phyloP scores from a whole-genome alignment of 2,888 invertebrate genomes.

The Drosophila incognita region DNA sequence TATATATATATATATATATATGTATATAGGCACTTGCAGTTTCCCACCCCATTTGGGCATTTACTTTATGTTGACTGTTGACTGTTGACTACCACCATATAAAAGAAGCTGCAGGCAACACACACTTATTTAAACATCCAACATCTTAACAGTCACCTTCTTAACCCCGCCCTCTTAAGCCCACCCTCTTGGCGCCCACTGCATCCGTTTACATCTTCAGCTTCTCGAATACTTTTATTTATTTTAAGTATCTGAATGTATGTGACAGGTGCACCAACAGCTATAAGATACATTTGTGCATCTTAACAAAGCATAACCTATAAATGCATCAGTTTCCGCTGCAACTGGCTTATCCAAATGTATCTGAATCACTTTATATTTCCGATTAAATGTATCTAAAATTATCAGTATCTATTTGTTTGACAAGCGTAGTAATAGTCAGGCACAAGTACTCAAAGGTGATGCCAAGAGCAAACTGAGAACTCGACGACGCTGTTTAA shows the following conservation, averaged over 20 bases:
- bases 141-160: not conserved
- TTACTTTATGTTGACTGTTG: not conserved
- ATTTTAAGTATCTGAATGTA: not conserved
- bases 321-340: too few relatives aligned
- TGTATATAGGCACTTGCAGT: conserved; percentile 30
- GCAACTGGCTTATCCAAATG: too few relatives aligned
- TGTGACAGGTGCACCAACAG: not conserved
- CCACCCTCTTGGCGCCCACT: not conserved
- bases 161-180: not conserved
- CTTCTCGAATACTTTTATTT: not conserved
- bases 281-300: not conserved
- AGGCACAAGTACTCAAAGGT: too few relatives aligned
- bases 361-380: not conserved
- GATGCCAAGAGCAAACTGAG: too few relatives aligned
- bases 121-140: not conserved
- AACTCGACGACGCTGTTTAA: too few relatives aligned
- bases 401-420: not conserved
- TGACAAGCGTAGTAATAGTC: too few relatives aligned
- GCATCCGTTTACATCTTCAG: not conserved
- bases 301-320: too few relatives aligned
- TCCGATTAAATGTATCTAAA: not conserved
- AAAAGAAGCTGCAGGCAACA: not conserved
- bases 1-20: not conserved
- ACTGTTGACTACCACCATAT: not conserved
- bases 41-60: conserved; percentile 5